These are phyloP conservation scores for Arctia plantaginis DNA, from an alignment of 2,888 invertebrate genomes.

Conservation along the genomic window DNA sequence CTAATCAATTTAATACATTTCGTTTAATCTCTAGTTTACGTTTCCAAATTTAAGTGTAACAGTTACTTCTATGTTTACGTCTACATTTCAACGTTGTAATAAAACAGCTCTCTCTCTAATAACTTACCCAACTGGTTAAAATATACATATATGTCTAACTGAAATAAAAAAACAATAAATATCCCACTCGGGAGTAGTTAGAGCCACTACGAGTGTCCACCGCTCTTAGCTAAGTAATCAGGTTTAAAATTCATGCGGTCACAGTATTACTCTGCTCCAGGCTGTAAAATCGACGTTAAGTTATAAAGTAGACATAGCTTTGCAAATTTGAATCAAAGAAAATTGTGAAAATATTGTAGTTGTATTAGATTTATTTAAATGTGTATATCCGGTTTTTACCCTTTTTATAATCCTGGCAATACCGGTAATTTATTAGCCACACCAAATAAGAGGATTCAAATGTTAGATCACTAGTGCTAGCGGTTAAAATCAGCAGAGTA, in stretches of 20 bases:
- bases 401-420: too few relatives aligned
- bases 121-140: constrained; percentile 46
- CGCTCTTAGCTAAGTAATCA: constrained; percentile 60
- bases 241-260: constrained; percentile 61
- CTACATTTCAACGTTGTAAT: not conserved
- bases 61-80: not conserved
- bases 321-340: constrained; percentile 18
- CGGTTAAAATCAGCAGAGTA: not conserved
- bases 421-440: too few relatives aligned
- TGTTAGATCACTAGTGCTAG: too few relatives aligned
- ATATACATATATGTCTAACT: constrained; percentile 44
- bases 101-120: constrained; percentile 20
- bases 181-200: constrained; percentile 59
- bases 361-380: not conserved
- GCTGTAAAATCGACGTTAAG: constrained; percentile 43
- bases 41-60: not conserved
- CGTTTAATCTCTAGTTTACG: not conserved
- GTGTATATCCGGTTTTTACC: too few relatives aligned
- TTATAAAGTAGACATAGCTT: constrained; percentile 30
- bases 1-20: not conserved
- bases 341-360: constrained; percentile 12
- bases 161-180: constrained; percentile 54
- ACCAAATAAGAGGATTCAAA: too few relatives aligned
- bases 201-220: constrained; percentile 55
- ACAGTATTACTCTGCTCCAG: constrained; percentile 41